These are phyloP conservation scores for Dysmachus trigonus DNA, from an alignment of 2,888 invertebrate species.

Conservation along the genomic window DNA sequence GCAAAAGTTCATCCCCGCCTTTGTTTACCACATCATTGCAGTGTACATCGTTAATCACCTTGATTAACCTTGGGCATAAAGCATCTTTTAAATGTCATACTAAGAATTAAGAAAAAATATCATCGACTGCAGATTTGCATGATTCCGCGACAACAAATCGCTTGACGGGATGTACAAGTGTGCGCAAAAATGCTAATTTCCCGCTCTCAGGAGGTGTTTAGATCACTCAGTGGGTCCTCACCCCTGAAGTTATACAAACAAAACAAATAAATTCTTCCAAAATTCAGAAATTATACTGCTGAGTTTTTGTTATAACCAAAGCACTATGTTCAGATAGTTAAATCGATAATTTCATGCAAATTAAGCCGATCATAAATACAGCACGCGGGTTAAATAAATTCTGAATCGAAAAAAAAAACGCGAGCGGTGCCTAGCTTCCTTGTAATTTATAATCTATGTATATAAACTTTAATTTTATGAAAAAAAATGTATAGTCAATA, in stretches of 20 bases:
- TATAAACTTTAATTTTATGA: no score
- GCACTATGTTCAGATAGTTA: background rate
- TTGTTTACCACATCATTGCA: background rate
- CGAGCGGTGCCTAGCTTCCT: no score
- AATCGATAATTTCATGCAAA: background rate
- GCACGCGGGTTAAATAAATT: background rate
- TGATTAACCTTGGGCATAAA: constrained; percentile 23
- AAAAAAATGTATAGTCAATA: no score
- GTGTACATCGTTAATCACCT: constrained; percentile 36
- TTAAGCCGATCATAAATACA: background rate
- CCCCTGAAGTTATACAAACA: background rate
- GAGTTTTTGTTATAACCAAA: background rate
- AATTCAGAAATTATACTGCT: background rate
- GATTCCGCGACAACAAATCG: constrained; percentile 4
- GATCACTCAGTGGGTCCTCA: background rate
- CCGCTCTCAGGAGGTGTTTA: background rate
- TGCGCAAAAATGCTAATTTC: constrained; percentile 15
- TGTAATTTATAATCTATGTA: no score
- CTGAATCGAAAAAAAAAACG: no score
- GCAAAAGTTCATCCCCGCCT: background rate
- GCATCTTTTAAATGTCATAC: constrained; percentile 26
- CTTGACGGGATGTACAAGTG: background rate
- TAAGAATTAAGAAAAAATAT: constrained; percentile 1
- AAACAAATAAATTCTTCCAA: background rate
- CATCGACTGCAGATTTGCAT: constrained; percentile 1